Evolutionary conservation across 2,113 vertebrate genomes (phyloP), one percentile per base, ranked within the genome.

Genomic region (Prunella fulvescens): DNA sequence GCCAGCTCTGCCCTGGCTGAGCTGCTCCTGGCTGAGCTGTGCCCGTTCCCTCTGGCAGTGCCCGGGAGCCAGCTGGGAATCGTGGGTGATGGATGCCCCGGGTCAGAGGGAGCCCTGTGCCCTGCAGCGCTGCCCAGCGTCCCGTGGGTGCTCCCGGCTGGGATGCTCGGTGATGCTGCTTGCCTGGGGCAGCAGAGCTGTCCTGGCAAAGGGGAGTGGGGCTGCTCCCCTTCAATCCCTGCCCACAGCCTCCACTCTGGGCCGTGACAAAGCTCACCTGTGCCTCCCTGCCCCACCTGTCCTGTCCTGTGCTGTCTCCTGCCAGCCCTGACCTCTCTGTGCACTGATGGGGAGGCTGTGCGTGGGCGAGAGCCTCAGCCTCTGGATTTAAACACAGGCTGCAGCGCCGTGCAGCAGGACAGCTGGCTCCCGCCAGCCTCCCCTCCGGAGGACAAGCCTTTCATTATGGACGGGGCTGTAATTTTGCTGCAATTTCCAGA

Each of bases 271-370:
- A 48, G 39, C 23, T 84, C 86, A 50, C 76, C 90, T 93, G 92
- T 81, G 88, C 66, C 64, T 33, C 9, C 64, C 78, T 9, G 57
- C 82, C 60, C 13, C n/a, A 12, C 39, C 39, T 20, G 33, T 22
- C 33, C 56, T 24, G 20, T 4, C n/a, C 56, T 11, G 56, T 8
- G n/a, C 56, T 20, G 54, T n/a, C 28, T 45, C 45, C 35, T 90
- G 96, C 42, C 94, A 83, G 93, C 28, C 15, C 61, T 89, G 94
- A 84, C 82, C 94, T 48, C 53, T 78, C 62, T n/a, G 19, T n/a
- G 71, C 13, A 23, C 92, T 35, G 33, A 29, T 6, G 35, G 76
- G 71, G 88, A 58, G 91, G 95, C 79, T 77, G 3, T 6, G 0
- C 42, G 3, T 19, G 82, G 28, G 29, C 4, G 9, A 66, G 86